These are phyloP conservation scores for Heteromurus nitidus DNA, from an alignment of 2,888 invertebrate genomes.

Conservation along the genomic window DNA sequence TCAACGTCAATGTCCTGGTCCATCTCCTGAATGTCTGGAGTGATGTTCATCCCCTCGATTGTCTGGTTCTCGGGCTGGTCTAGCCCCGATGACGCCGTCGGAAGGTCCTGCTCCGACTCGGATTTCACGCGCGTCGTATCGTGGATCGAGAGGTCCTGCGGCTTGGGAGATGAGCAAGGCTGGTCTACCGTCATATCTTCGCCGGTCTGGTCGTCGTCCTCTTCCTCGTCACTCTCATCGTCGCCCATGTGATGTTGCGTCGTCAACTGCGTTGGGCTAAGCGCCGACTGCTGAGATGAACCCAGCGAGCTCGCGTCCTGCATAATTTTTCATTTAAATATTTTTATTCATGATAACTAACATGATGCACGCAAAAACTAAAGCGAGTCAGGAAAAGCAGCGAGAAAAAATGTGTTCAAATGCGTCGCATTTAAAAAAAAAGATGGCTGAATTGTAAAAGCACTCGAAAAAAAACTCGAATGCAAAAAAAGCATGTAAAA, in stretches of 20 bases:
- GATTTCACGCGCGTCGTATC: conserved; percentile 68
- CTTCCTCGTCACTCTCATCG: conserved; percentile 58
- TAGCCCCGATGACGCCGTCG: conserved; percentile 58
- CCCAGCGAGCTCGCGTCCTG: no score
- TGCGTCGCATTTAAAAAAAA: no score
- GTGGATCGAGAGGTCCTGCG: conserved; percentile 71
- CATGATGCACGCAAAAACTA: no score
- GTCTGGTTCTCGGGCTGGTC: conserved; percentile 3
- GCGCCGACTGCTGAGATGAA: conserved; percentile 2
- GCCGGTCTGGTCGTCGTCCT: conserved; percentile 52
- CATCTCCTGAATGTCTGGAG: conserved; percentile 25
- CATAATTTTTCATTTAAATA: no score
- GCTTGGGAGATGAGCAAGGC: conserved; percentile 69
- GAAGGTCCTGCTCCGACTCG: conserved; percentile 63
- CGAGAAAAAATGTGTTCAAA: no score
- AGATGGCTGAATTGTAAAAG: no score
- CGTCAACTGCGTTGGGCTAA: background rate
- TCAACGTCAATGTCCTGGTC: conserved; percentile 64
- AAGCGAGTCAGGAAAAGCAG: no score
- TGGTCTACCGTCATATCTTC: conserved; percentile 37
- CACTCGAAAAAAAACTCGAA: no score
- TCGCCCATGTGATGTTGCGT: conserved; percentile 24
- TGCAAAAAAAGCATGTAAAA: no score
- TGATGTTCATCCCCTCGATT: conserved; percentile 22
- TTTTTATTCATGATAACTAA: no score